These are phyloP conservation scores for Nasua narica DNA, from an alignment of 2,797 vertebrate genomes.

Conservation along the genomic window DNA sequence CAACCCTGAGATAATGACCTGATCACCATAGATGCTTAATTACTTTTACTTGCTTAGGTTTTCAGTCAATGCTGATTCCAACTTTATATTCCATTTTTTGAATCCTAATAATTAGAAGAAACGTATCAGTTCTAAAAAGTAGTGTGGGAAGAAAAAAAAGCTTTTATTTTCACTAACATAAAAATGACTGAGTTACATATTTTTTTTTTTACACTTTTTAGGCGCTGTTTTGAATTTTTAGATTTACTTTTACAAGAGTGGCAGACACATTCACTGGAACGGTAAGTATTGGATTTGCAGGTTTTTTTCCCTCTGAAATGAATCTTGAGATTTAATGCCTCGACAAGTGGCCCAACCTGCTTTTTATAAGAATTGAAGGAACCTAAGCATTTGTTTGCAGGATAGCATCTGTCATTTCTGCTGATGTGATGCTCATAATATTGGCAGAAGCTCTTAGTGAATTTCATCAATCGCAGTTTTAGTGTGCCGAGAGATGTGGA, in stretches of 20 bases:
- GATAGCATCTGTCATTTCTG: neutral
- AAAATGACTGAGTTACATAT: neutral
- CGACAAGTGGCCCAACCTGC: neutral
- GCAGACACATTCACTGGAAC: slow-evolving; percentile 96
- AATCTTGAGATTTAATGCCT: neutral
- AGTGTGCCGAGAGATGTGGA: neutral
- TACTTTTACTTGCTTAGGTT: neutral
- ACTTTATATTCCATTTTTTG: neutral
- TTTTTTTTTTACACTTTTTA: slow-evolving; percentile 74
- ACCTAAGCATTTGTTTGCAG: neutral
- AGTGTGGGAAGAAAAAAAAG: neutral
- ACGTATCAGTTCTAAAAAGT: neutral
- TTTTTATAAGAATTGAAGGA: neutral
- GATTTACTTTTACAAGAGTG: slow-evolving; percentile 97
- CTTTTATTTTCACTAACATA: slow-evolving; percentile 5
- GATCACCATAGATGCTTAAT: neutral
- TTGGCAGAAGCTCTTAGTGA: neutral
- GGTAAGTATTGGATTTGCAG: slow-evolving; percentile 81
- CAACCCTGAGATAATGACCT: too few relatives aligned
- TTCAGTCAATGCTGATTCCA: neutral
- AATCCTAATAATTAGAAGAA: neutral
- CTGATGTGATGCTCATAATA: neutral
- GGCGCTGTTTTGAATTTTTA: slow-evolving; percentile 97
- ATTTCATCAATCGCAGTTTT: neutral
- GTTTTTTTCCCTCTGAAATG: neutral